These are phyloP conservation scores for Meriones unguiculatus DNA, from an alignment of 2,113 vertebrate genomes.

Conservation along the genomic window DNA sequence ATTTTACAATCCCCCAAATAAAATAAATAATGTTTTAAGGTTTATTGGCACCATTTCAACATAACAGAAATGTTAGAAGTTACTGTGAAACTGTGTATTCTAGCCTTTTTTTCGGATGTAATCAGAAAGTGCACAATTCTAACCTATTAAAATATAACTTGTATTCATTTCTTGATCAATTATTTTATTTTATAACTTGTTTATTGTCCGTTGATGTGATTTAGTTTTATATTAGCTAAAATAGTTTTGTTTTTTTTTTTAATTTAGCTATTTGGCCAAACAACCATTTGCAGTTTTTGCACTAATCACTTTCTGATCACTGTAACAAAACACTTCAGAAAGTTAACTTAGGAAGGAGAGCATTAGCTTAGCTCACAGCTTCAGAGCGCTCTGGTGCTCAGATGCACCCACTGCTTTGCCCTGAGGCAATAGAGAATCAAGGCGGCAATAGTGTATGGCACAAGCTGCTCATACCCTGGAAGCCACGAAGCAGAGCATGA, in stretches of 20 bases:
- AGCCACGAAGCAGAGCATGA: neutral
- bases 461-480: neutral
- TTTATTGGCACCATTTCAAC: neutral
- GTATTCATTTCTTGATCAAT: neutral
- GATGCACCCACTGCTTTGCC: no score
- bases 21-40: neutral
- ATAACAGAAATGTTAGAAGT: neutral
- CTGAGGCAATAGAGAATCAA: neutral
- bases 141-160: neutral
- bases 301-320: neutral
- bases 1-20: neutral
- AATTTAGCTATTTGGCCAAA: constrained; percentile 16
- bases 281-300: neutral
- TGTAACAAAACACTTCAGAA: neutral
- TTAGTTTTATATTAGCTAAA: neutral
- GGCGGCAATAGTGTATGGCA: neutral
- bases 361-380: neutral
- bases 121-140: neutral
- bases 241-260: neutral
- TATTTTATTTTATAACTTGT: neutral
- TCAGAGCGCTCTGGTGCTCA: neutral
- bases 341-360: neutral
- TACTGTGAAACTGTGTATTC: neutral
- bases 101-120: neutral
- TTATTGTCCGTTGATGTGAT: neutral